phyloP scores from a whole-genome alignment of 2,888 invertebrate species.

The Apomyelois bistriatella region DNA sequence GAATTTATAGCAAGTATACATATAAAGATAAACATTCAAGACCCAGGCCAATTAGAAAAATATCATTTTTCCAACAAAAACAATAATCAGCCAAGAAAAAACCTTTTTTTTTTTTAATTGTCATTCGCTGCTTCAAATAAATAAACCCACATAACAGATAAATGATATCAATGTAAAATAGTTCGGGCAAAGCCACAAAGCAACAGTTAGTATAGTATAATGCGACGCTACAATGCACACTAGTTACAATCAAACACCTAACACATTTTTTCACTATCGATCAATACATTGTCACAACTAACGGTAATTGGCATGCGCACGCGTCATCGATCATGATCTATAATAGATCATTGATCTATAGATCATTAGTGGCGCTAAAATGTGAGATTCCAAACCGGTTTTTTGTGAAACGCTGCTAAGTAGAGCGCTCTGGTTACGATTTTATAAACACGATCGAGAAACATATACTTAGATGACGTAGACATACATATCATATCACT shows the following conservation, averaged over 20 bases:
- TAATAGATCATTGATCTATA: slow-evolving; percentile 24
- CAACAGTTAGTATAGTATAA: not conserved
- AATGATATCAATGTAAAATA: no score
- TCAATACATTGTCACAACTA: slow-evolving; percentile 9
- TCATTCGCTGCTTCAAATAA: no score
- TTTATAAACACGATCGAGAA: not conserved
- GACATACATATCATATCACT: no score
- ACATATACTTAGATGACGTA: no score
- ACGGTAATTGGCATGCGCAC: slow-evolving; percentile 13
- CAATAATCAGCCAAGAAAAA: no score
- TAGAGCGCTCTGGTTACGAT: not conserved
- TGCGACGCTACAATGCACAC: not conserved
- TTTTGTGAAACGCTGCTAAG: not conserved
- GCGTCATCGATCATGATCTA: slow-evolving; percentile 21
- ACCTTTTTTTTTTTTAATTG: no score
- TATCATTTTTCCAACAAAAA: no score
- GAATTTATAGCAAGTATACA: no score
- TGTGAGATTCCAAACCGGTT: slow-evolving; percentile 11
- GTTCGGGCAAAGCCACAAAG: no score
- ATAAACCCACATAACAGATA: no score
- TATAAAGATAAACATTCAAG: no score
- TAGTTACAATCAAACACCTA: not conserved
- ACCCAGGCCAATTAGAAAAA: no score
- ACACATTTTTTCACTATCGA: not conserved
- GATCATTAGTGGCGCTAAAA: slow-evolving; percentile 17